Evolutionary conservation across 35 echinoderm and acorn worm genomes (phyloP).

Genomic region (Apostichopus californicus): DNA sequence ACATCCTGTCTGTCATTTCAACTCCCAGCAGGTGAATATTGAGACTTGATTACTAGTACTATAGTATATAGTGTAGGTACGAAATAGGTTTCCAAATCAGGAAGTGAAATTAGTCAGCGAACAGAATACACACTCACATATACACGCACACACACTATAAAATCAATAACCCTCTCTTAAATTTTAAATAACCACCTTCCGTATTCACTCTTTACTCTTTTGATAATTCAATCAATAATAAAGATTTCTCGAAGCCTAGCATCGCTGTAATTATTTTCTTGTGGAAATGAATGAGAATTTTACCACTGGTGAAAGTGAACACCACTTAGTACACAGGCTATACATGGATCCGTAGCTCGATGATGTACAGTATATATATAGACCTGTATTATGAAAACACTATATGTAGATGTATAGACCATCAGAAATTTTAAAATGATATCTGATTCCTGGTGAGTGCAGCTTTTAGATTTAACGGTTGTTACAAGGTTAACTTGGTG

Average conservation of each 20-base stretch:
- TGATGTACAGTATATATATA: too few relatives aligned
- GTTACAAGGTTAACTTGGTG: too few relatives aligned
- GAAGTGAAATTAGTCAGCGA: neutral
- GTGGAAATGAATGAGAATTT: too few relatives aligned
- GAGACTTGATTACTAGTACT: neutral
- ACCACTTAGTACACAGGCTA: too few relatives aligned
- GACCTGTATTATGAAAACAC: too few relatives aligned
- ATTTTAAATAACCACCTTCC: neutral
- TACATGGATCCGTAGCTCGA: too few relatives aligned
- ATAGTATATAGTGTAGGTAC: neutral
- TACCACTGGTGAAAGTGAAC: too few relatives aligned
- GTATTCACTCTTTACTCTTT: neutral
- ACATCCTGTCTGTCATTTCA: neutral
- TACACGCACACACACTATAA: neutral
- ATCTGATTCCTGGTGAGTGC: too few relatives aligned
- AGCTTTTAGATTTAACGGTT: too few relatives aligned
- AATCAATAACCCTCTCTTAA: neutral
- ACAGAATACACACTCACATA: neutral
- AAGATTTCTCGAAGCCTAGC: neutral
- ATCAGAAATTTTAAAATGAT: too few relatives aligned
- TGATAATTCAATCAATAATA: neutral
- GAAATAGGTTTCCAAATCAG: neutral
- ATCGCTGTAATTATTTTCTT: too few relatives aligned
- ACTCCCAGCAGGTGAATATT: neutral
- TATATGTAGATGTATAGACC: too few relatives aligned